Conservation (phyloP, 2,888 invertebrate genomes). For the Acleris cristana region DNA sequence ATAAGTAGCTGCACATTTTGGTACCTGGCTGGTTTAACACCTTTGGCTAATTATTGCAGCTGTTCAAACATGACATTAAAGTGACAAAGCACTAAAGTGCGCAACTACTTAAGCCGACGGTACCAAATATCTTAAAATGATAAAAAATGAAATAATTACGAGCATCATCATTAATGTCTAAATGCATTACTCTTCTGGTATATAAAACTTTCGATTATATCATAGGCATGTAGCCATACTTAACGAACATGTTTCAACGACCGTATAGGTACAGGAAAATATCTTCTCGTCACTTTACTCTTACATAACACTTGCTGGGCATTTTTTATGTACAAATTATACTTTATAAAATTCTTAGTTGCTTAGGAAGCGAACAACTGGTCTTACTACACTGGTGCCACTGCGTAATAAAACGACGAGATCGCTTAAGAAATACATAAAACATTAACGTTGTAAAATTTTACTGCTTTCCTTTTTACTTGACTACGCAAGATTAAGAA, state of each 20-base stretch:
- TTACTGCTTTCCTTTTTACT: too few relatives aligned
- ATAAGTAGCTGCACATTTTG: too few relatives aligned
- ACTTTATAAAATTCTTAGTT: constrained; percentile 10
- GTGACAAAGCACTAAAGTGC: too few relatives aligned
- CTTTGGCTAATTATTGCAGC: too few relatives aligned
- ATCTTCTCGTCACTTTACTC: constrained; percentile 19
- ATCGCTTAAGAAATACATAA: too few relatives aligned
- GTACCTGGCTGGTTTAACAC: too few relatives aligned
- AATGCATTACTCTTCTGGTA: constrained; percentile 3
- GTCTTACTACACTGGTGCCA: too few relatives aligned
- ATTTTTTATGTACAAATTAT: background rate
- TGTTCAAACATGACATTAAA: too few relatives aligned
- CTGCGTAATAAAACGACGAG: background rate
- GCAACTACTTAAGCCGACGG: background rate
- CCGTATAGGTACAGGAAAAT: constrained; percentile 14
- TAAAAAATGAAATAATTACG: too few relatives aligned
- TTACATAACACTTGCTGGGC: constrained; percentile 12
- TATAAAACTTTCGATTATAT: constrained; percentile 19
- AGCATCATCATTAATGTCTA: constrained; percentile 1
- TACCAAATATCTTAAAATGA: background rate
- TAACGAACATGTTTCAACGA: constrained; percentile 26
- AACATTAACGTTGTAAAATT: too few relatives aligned
- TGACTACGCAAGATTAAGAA: too few relatives aligned
- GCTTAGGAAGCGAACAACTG: constrained; percentile 1
- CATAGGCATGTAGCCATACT: constrained; percentile 3